Base-by-base conservation (phyloP, 2,113 vertebrate genomes). In the Chlamydotis undulata region DNA sequence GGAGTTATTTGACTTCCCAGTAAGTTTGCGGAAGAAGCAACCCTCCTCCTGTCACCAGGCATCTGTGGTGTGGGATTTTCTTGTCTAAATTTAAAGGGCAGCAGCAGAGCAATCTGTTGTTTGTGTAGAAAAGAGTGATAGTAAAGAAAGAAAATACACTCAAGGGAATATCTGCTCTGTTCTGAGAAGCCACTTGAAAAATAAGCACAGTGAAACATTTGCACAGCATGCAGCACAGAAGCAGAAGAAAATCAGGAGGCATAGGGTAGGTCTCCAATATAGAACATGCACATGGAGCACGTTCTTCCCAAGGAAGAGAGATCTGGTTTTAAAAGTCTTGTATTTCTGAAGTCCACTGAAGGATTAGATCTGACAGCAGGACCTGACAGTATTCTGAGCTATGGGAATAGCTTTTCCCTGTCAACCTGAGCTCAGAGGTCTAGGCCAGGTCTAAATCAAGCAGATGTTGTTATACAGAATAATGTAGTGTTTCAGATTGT, bases 21-120 rank as follows among this genome's bases (percentile, higher is more conserved):
- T 4, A 91, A 60, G 89, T 74, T 28, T 91, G 25, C 0, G 12
- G 37, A 64, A 77, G 73, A 80, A n/a, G 15, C 53, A 87, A 18
- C 47, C 37, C 67, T 78, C 21, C 4, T 63, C 4, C 14, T 57
- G 33, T 14, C 74, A 21, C 10, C 69, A 96, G 97, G 95, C 92
- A 96, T 95, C 94, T 97, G 86, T 74, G 61, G 64, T 90, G 86
- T 64, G 91, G 86, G 95, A 55, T 60, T 92, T 95, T 81, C 60
- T 49, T 84, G 61, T 82, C 96, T 95, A 80, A 88, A 97, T 96
- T 74, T 91, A 97, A 97, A 97, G 96, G 94, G 97, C 92, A 96
- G 87, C 68, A 89, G 39, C 96, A 97, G 95, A 97, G 83, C 96
- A 98, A 97, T 97, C 96, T 97, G 98, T 94, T 98, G 94, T 98